Conservation (phyloP, 35 echinoderm and acorn worm species). For the Lytechinus pictus region DNA sequence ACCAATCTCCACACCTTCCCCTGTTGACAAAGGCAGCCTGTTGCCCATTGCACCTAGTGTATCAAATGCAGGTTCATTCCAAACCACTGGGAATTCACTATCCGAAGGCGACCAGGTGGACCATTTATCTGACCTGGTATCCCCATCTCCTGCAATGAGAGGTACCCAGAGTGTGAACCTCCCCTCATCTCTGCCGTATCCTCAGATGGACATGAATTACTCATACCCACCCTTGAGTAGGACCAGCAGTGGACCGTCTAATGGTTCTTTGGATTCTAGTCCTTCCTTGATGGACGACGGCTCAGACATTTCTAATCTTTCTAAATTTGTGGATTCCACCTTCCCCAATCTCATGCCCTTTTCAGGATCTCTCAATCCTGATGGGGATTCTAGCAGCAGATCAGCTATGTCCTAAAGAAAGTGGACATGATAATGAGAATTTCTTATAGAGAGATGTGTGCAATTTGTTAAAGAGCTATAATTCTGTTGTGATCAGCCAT, state of each 20-base stretch:
- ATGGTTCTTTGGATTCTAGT: not conserved
- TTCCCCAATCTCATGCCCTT: constrained; percentile 36
- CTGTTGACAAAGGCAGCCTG: not conserved
- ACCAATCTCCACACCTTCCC: not conserved
- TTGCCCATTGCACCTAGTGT: not conserved
- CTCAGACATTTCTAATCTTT: constrained; percentile 27
- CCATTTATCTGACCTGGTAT: not conserved
- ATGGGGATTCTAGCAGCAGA: not conserved
- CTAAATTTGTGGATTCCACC: constrained; percentile 36
- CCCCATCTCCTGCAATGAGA: not conserved
- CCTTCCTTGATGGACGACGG: not conserved
- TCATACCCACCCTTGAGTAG: not conserved
- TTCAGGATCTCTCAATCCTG: constrained; percentile 31
- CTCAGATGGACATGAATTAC: constrained; percentile 25
- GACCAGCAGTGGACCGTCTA: not conserved
- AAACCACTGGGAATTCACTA: not conserved
- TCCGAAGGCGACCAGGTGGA: not conserved
- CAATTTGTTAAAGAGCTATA: not conserved
- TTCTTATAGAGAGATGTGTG: not conserved
- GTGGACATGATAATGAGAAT: not conserved
- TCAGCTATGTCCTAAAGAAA: not conserved
- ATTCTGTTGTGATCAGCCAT: not conserved
- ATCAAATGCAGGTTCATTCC: not conserved
- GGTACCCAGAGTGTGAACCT: constrained; percentile 15
- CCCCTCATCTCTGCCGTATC: not conserved